These are phyloP conservation scores for Zosterops borbonicus DNA, from an alignment of 2,113 vertebrate species.

Conservation along the genomic window DNA sequence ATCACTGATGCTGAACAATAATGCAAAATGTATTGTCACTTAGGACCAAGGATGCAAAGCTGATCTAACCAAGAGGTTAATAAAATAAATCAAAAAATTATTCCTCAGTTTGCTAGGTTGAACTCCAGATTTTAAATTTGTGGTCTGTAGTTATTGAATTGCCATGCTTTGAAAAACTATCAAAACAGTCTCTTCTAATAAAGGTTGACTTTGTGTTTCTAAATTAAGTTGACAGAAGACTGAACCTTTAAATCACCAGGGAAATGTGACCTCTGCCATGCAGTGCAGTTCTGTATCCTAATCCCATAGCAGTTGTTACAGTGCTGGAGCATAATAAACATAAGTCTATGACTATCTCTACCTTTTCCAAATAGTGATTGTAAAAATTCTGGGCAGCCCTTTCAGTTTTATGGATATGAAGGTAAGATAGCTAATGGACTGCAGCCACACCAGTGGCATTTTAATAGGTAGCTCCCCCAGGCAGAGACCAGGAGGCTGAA, in stretches of 20 bases:
- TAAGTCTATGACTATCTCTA: constrained; percentile 10
- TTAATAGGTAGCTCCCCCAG: constrained; percentile 61
- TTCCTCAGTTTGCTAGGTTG: neutral
- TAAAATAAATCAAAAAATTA: neutral
- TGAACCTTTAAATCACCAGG: constrained; percentile 50
- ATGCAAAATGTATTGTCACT: neutral
- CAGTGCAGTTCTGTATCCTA: constrained; percentile 34
- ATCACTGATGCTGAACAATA: neutral
- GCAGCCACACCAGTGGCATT: constrained; percentile 61
- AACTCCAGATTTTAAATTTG: constrained; percentile 22
- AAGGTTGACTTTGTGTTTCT: constrained; percentile 49
- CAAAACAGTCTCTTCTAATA: neutral
- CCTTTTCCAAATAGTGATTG: constrained; percentile 40
- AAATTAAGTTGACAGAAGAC: constrained; percentile 56
- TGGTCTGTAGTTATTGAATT: constrained; percentile 6
- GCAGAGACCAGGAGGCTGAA: constrained; percentile 27
- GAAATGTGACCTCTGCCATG: constrained; percentile 49
- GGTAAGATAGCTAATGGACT: constrained; percentile 65
- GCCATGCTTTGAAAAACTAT: constrained; percentile 25
- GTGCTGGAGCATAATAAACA: constrained; percentile 41
- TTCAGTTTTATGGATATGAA: constrained; percentile 57
- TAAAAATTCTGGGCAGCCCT: constrained; percentile 67
- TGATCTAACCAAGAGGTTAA: neutral
- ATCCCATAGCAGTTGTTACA: constrained; percentile 51
- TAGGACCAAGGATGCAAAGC: neutral